These are phyloP conservation scores for Enteromius thamalakanensis DNA, from an alignment of 2,797 vertebrate genomes.

Conservation along the genomic window DNA sequence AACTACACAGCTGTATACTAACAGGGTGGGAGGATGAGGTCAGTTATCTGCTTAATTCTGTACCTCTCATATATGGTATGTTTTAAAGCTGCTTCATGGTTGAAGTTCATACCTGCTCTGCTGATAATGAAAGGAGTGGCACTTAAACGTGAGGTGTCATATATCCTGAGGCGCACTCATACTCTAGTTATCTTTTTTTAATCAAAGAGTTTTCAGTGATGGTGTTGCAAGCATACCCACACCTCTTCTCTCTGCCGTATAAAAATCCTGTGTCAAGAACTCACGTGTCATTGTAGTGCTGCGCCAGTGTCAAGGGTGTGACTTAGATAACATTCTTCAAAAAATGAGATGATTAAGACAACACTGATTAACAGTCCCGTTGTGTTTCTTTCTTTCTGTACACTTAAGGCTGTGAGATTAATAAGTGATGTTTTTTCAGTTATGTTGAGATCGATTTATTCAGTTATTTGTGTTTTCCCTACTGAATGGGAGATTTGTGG, in stretches of 20 bases:
- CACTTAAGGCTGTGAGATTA: neutral
- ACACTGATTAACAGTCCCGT: neutral
- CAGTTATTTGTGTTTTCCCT: neutral
- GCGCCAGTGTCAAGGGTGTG: neutral
- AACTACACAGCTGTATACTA: neutral
- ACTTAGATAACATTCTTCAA: neutral
- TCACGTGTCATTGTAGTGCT: neutral
- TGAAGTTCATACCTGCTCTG: slow-evolving; percentile 19
- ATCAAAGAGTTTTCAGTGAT: neutral
- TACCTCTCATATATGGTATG: neutral
- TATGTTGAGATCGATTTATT: neutral
- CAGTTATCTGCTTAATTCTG: neutral
- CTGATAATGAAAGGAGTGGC: slow-evolving; percentile 23
- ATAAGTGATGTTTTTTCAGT: neutral
- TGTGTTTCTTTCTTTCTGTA: neutral
- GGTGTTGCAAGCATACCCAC: slow-evolving; percentile 17
- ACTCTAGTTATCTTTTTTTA: slow-evolving; percentile 18
- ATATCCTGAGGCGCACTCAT: slow-evolving; percentile 29
- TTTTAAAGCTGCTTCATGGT: neutral
- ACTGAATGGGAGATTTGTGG: neutral
- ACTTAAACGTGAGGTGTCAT: slow-evolving; percentile 10
- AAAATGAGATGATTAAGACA: neutral
- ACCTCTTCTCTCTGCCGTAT: neutral
- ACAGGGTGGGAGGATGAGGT: neutral
- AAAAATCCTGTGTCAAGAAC: neutral